Percentiles rank a stretch among this genome's conserved stretches.
These are phyloP conservation scores for Myotis daubentonii DNA, from an alignment of 2,797 vertebrate genomes.

Conservation along the genomic window DNA sequence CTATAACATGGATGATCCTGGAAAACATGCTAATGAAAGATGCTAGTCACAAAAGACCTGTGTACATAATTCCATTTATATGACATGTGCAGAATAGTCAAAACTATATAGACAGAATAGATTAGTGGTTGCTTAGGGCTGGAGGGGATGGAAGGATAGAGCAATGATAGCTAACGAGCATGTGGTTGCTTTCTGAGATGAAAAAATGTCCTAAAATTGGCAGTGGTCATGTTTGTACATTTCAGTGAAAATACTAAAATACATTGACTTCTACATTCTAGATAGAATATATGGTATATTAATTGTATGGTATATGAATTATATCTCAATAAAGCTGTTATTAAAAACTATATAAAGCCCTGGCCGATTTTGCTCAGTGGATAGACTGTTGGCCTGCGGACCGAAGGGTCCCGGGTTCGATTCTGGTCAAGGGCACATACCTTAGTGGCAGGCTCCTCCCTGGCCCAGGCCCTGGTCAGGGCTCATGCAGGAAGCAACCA, in stretches of 20 bases:
- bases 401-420: too few relatives aligned
- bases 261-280: neutral
- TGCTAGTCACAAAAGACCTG: neutral
- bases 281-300: neutral
- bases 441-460: too few relatives aligned
- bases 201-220: constrained; percentile 8
- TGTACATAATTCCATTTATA: neutral
- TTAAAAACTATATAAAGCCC: neutral
- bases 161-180: neutral
- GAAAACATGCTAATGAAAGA: neutral
- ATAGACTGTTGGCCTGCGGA: too few relatives aligned
- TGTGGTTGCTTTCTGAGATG: neutral
- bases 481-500: too few relatives aligned
- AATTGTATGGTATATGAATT: neutral
- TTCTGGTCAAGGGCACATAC: too few relatives aligned
- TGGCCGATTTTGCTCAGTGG: too few relatives aligned
- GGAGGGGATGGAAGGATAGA: neutral
- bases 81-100: neutral
- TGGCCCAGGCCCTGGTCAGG: too few relatives aligned
- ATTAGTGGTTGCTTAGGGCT: neutral
- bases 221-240: neutral
- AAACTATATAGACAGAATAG: neutral
- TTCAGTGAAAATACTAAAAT: neutral
- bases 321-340: neutral
- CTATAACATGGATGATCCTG: neutral